phyloP scores from a whole-genome alignment of 2,797 vertebrate species.

The Betta splendens region DNA sequence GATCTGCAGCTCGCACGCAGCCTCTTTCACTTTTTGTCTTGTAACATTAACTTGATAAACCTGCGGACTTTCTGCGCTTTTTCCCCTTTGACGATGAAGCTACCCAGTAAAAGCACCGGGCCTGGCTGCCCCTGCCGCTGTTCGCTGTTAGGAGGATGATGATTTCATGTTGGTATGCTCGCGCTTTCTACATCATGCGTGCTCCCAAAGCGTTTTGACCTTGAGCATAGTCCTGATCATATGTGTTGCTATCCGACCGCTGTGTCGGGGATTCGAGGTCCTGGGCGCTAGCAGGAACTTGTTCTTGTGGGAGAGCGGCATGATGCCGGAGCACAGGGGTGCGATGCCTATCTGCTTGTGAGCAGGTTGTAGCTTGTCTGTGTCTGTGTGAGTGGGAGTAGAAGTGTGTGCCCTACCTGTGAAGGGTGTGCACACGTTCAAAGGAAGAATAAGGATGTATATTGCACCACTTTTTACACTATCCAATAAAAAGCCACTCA shows the following conservation, averaged over 20 bases:
- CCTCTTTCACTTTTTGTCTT: not conserved
- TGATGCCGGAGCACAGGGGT: conserved; percentile 10
- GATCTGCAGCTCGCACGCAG: no score
- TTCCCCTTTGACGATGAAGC: no score
- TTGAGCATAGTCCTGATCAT: no score
- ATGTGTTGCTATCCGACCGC: no score
- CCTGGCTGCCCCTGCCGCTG: no score
- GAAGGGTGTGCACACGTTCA: conserved; percentile 32
- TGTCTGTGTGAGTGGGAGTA: conserved; percentile 23
- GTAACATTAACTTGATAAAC: not conserved
- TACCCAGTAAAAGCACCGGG: no score
- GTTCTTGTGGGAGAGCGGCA: conserved; percentile 27
- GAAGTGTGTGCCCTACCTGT: conserved; percentile 23
- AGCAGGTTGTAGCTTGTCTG: conserved; percentile 54
- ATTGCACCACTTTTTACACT: not conserved
- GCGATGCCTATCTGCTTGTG: conserved; percentile 43
- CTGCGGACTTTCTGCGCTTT: not conserved
- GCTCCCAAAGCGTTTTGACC: no score
- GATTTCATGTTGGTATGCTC: no score
- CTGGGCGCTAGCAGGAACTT: conserved; percentile 34
- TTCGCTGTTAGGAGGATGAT: not conserved
- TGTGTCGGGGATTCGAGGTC: conserved; percentile 25
- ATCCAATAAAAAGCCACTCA: not conserved
- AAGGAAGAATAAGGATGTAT: conserved; percentile 19
- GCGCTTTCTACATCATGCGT: no score